Conservation (phyloP, 1,140 invertebrate species). For the Trichogramma pretiosum region DNA sequence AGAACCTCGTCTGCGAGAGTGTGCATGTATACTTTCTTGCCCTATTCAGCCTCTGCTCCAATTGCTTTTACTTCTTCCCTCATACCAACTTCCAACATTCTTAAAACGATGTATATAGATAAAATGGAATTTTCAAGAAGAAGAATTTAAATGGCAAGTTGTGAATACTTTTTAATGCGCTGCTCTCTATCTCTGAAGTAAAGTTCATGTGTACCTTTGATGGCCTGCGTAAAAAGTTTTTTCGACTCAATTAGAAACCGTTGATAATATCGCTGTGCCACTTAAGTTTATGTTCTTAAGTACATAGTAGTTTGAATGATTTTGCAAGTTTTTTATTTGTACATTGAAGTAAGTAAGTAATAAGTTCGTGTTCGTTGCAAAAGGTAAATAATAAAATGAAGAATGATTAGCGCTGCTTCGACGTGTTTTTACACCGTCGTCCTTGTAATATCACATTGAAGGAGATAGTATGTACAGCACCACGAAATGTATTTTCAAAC, state of each 20-base stretch:
- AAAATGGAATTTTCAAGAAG: neutral
- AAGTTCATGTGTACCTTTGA: conserved; percentile 6
- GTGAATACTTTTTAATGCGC: conserved; percentile 5
- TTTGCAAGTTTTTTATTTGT: neutral
- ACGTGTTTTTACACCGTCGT: too few species aligned
- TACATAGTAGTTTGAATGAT: neutral
- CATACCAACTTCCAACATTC: conserved; percentile 3
- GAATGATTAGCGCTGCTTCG: too few species aligned
- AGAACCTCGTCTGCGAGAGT: conserved; percentile 18
- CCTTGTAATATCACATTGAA: too few species aligned
- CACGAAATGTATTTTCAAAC: too few species aligned
- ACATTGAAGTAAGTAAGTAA: too few species aligned
- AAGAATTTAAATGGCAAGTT: conserved; percentile 11
- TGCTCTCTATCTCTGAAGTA: neutral
- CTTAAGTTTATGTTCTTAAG: too few species aligned
- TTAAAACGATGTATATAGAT: neutral
- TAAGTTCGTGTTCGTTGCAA: too few species aligned
- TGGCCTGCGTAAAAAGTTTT: conserved; percentile 10
- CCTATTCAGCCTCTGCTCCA: neutral
- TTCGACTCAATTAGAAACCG: conserved; percentile 10
- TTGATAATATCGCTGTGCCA: too few species aligned
- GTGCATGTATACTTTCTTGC: conserved; percentile 14
- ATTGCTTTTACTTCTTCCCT: neutral
- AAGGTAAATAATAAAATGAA: too few species aligned
- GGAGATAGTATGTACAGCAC: too few species aligned